Evolutionary conservation across 2,888 invertebrate species (phyloP), one percentile per base, ranked within the genome.

Genomic region (Epiblema foenella): DNA sequence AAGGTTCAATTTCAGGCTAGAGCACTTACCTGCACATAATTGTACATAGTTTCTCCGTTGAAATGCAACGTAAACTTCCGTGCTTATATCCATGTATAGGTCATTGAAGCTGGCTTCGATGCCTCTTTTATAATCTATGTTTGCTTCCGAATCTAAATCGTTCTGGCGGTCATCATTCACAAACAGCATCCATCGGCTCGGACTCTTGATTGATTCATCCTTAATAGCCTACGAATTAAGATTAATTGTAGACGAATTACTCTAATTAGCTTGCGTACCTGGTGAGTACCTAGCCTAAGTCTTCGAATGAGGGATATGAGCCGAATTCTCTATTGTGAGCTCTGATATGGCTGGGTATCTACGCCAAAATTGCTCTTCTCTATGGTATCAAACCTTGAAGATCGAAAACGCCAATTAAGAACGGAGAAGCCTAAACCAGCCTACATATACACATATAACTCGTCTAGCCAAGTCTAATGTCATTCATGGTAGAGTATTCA

Each of bases 121-220:
- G 15, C 11, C 11, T 15, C 18, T 46, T 66, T 60, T 70, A 29
- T 20, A 29, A 29, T 59, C 24, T 29, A 24, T 18, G 37, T 9
- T 54, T 15, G 3, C 12, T 17, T 0, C 29, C 12, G 17, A 39
- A 12, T 57, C 17, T 24, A 29, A 18, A 18, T 70, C 17, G 49
- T 66, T 59, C n/a, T 33, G 20, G 17, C 7, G 5, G 46, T 57
- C 51, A 3, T 59, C 51, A n/a, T 37, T 59, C 15, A 54, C 3
- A 11, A 75, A 72, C 37, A 76, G 62, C 3, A 76, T 11, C 76
- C 76, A 76, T 62, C 74, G 72, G 17, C 67, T 24, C 17, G 75
- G 74, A 15, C 51, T 68, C 12, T 51, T 66, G 8, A 75, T 59
- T 9, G 64, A 51, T 46, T 68, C 67, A n/a, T 57, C 17, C 20